Evolutionary conservation across 2,888 invertebrate species (phyloP).

Genomic region (Tetranychus truncatus): DNA sequence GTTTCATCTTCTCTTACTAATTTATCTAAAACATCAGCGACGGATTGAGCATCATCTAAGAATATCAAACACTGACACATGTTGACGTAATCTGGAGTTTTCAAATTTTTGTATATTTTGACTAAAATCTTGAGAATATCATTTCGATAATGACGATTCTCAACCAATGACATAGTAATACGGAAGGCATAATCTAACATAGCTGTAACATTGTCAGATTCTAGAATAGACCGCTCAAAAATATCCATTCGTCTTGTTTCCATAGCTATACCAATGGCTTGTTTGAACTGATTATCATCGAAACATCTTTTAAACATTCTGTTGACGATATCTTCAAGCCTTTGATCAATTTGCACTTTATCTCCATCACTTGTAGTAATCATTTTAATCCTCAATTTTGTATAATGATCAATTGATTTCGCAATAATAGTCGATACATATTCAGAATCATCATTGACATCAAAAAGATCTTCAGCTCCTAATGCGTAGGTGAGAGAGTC

Average conservation of each 20-base stretch:
- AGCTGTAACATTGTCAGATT: constrained; percentile 65
- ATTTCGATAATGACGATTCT: constrained; percentile 79
- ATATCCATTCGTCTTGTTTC: constrained; percentile 95
- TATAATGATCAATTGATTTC: constrained; percentile 92
- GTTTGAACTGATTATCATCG: constrained; percentile 79
- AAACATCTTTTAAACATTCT: constrained; percentile 91
- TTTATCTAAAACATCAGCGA: constrained; percentile 78
- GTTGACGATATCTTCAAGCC: constrained; percentile 76
- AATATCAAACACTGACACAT: constrained; percentile 94
- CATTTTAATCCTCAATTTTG: constrained; percentile 51
- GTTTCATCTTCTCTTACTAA: constrained; percentile 46
- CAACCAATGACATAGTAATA: constrained; percentile 86
- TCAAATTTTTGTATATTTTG: constrained; percentile 65
- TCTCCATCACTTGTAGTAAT: constrained; percentile 4
- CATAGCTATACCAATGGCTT: constrained; percentile 84
- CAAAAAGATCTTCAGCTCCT: constrained; percentile 81
- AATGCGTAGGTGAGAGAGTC: constrained; percentile 93
- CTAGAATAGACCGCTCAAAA: constrained; percentile 73
- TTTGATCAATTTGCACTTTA: constrained; percentile 33
- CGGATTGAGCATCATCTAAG: constrained; percentile 75
- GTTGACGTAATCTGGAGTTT: constrained; percentile 87
- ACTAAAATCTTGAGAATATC: constrained; percentile 73
- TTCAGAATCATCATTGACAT: constrained; percentile 78
- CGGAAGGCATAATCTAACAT: constrained; percentile 90
- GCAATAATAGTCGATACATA: constrained; percentile 93